Base-by-base conservation (phyloP, 2,888 invertebrate species). In the Stenichneumon culpator region DNA sequence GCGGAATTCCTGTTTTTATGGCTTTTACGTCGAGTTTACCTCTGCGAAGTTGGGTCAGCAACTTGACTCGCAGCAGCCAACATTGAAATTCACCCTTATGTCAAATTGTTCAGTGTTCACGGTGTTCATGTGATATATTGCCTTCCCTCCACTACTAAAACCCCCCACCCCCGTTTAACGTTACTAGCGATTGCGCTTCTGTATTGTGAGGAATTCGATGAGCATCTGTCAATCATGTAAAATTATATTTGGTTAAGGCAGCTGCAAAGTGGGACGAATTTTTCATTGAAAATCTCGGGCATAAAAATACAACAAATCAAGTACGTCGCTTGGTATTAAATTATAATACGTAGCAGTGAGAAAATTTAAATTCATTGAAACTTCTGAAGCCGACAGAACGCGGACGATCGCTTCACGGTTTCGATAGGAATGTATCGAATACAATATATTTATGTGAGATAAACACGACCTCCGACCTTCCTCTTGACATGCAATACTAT, bases 151-250 rank as follows among this genome's bases (percentile, higher is more conserved):
- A 47, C 44, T 47, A 47, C 14, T 39, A 6, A 32, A 3, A 1
- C 52, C 52, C n/a, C n/a, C 54, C 9, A 2, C 60, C 25, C 65
- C 11, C 22, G n/a, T 25, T 19, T 67, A 36, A 57, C 73, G 78
- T 73, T 77, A 50, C 52, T 68, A 47, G n/a, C 50, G 54, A 54
- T 77, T 72, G 65, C 73, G 52, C 65, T 79, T 28, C 60, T 72
- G 79, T 82, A 44, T 14, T 78, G 65, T 57, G 81, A 82, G 65
- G 65, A 78, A 65, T 70, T 69, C 69, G 79, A 63, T 74, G 70
- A 25, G 78, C 82, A 79, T 79, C 84, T 86, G 86, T 86, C 84
- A 86, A 83, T 70, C 82, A 82, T 86, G 86, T 86, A 84, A 86
- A 47, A 57, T 86, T 85, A 50, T 75, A 79, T 82, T 73, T 75